phyloP scores from a whole-genome alignment of 2,797 vertebrate species.

The Rhinichthys osculus region DNA sequence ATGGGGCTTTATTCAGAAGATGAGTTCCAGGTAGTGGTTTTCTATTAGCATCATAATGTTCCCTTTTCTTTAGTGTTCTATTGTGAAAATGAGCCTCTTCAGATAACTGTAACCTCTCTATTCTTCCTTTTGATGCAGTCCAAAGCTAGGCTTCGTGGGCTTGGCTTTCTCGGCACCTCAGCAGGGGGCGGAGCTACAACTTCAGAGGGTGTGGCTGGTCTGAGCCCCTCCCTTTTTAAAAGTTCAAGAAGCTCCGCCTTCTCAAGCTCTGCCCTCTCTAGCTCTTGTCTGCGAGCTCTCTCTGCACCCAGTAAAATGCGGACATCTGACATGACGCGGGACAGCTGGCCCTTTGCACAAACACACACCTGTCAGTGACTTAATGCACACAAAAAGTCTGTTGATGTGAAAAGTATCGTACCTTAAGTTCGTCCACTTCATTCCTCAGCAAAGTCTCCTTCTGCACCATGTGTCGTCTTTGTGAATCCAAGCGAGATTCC shows the following conservation, averaged over 20 bases:
- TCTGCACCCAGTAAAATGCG: constrained; percentile 83
- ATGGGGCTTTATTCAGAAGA: neutral
- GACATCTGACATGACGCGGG: constrained; percentile 84
- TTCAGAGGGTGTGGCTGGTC: constrained; percentile 61
- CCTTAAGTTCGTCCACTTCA: constrained; percentile 91
- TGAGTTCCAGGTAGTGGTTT: constrained; percentile 1
- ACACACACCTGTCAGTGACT: constrained; percentile 9
- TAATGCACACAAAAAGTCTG: neutral
- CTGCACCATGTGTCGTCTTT: constrained; percentile 93
- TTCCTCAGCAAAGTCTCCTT: constrained; percentile 88
- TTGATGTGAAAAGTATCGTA: constrained; percentile 57
- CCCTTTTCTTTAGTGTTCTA: neutral
- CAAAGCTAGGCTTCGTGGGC: constrained; percentile 75
- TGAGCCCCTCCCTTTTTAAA: constrained; percentile 78
- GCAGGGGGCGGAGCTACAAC: constrained; percentile 64
- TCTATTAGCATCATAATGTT: neutral
- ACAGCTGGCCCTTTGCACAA: constrained; percentile 83
- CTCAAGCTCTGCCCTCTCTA: constrained; percentile 87
- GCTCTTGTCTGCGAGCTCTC: constrained; percentile 84
- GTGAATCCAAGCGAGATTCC: constrained; percentile 90
- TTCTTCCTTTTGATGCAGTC: constrained; percentile 86
- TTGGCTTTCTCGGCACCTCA: constrained; percentile 74
- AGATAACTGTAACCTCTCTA: constrained; percentile 84
- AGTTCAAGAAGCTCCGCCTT: constrained; percentile 86
- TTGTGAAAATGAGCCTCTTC: constrained; percentile 50